Conservation (phyloP, 2,113 vertebrate species). For the Danio rerio region DNA sequence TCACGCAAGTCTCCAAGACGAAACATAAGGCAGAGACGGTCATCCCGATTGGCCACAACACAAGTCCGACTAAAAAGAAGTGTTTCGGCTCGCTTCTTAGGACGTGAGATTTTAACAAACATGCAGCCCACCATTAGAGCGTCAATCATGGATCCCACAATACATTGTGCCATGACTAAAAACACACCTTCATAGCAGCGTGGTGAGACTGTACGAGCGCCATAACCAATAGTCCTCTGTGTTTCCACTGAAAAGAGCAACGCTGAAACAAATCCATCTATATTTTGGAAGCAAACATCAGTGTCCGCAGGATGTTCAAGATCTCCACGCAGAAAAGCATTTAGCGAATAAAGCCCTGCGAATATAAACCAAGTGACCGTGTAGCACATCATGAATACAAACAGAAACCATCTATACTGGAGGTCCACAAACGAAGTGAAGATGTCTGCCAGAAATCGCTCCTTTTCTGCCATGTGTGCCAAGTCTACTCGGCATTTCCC, state of each 20-base stretch:
- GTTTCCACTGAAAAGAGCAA: slow-evolving; percentile 80
- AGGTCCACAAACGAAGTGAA: slow-evolving; percentile 66
- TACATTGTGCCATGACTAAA: slow-evolving; percentile 75
- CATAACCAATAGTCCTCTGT: slow-evolving; percentile 80
- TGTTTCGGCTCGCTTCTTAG: slow-evolving; percentile 78
- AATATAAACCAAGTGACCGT: slow-evolving; percentile 77
- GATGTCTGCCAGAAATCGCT: slow-evolving; percentile 76
- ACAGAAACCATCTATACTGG: slow-evolving; percentile 64
- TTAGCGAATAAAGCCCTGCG: slow-evolving; percentile 72
- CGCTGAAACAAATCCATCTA: slow-evolving; percentile 76
- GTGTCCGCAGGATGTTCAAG: slow-evolving; percentile 61
- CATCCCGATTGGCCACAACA: slow-evolving; percentile 73
- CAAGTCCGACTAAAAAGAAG: slow-evolving; percentile 78
- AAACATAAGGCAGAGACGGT: slow-evolving; percentile 79
- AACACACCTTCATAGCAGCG: slow-evolving; percentile 72
- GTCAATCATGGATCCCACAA: slow-evolving; percentile 78
- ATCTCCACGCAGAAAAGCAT: slow-evolving; percentile 70
- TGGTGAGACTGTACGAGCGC: slow-evolving; percentile 74
- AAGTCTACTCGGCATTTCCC: slow-evolving; percentile 79
- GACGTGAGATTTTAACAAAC: slow-evolving; percentile 82
- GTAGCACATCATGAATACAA: slow-evolving; percentile 81
- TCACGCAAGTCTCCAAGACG: slow-evolving; percentile 75
- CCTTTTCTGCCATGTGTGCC: slow-evolving; percentile 76
- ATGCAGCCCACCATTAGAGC: slow-evolving; percentile 83
- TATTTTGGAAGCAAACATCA: slow-evolving; percentile 71